Base-by-base conservation (phyloP, 2,797 vertebrate genomes). In the Clangula hyemalis region DNA sequence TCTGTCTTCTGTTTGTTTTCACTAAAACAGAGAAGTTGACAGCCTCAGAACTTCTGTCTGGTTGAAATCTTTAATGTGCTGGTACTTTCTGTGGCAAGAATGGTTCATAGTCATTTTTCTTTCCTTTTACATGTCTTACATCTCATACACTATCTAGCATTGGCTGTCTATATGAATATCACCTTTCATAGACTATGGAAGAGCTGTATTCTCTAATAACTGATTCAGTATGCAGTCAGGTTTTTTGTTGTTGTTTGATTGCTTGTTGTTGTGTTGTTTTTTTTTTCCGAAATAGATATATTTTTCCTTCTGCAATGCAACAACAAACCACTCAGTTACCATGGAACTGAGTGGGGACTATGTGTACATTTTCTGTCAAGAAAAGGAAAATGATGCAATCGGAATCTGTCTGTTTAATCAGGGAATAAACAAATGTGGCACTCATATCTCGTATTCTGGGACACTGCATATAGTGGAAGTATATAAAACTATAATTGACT, bases 41-140 rank as follows among this genome's bases (percentile, higher is more conserved):
- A 93, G 71, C 21, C 56, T 96, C n/a, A 85, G 65, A 95, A 94
- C 56, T 94, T 47, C 72, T 93, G 69, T 93, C 85, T 94, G 12
- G 11, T 58, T 89, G 45, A 30, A n/a, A 85, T 75, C 80, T 89
- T 95, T 96, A 45, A 91, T 93, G 47, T 90, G 36, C 19, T 2
- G 0, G 13, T 41, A 30, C 43, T 81, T 92, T 85, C 69, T 53
- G 34, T 24, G 30, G 57, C 49, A 88, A 79, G 49, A 64, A 22
- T 11, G 41, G 22, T 64, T 91, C 86, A 91, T 74, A 60, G 5
- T n/a, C 27, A 79, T 89, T 92, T 74, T 94, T 72, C 22, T 83
- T 89, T 86, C n/a, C 19, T 82, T 95, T 72, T 84, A 15, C 36
- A 38, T 72, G 38, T 81, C 80, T 83, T 75, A 80, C 53, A 71